These are phyloP conservation scores for Drosophila sp. DNA, from an alignment of 1,140 invertebrate genomes.

Conservation along the genomic window DNA sequence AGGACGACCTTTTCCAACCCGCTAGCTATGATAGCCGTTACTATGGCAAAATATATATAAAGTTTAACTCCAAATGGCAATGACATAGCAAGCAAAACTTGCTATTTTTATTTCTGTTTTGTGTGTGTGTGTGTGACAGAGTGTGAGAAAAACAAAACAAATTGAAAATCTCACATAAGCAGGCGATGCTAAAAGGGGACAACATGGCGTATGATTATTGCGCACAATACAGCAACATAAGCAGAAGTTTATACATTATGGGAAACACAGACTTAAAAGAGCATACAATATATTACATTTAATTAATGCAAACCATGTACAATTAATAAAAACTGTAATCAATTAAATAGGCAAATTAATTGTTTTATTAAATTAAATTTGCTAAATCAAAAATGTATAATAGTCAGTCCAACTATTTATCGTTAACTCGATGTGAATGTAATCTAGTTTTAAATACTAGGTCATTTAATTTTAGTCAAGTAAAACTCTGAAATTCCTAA, in stretches of 20 bases:
- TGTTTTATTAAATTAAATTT: no score
- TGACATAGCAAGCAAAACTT: slow-evolving; percentile 73
- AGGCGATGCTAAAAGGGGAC: slow-evolving; percentile 55
- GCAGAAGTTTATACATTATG: slow-evolving; percentile 23
- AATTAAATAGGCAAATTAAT: no score
- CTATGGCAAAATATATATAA: slow-evolving; percentile 79
- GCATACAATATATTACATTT: no score
- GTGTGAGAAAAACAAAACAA: slow-evolving; percentile 71
- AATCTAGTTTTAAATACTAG: background rate
- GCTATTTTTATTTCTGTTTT: slow-evolving; percentile 64
- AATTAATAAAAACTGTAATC: no score
- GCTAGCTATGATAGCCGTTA: slow-evolving; percentile 67
- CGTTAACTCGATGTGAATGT: no score
- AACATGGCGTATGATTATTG: slow-evolving; percentile 79
- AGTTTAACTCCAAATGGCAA: slow-evolving; percentile 80
- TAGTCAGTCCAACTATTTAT: no score
- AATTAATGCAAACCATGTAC: no score
- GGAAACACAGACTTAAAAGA: background rate
- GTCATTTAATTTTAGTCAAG: slow-evolving; percentile 25
- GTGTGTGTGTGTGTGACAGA: slow-evolving; percentile 12
- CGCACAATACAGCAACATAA: slow-evolving; percentile 51
- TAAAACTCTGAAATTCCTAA: slow-evolving; percentile 7
- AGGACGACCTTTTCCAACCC: slow-evolving; percentile 41
- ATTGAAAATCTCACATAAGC: slow-evolving; percentile 78
- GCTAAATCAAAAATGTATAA: no score